Evolutionary conservation across 2,797 vertebrate genomes (phyloP).

Genomic region (Dendrocincla tyrannina): DNA sequence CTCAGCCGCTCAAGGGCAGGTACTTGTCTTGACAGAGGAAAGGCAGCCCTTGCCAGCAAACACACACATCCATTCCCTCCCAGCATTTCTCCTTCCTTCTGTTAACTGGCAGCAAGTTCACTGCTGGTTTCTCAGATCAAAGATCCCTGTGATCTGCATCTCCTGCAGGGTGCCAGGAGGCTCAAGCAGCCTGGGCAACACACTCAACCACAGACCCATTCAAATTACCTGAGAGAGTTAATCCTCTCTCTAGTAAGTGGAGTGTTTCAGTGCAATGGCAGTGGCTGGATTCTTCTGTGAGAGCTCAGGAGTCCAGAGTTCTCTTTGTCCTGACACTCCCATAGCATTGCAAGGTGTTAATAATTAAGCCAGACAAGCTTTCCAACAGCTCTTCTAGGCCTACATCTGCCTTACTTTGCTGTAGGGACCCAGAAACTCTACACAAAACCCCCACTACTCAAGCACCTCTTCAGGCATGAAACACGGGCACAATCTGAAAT

Average conservation of each 20-base stretch:
- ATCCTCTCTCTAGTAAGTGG: neutral
- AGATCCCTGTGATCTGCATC: constrained; percentile 2
- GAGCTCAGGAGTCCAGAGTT: constrained; percentile 70
- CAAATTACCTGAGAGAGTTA: constrained; percentile 14
- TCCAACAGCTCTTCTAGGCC: neutral
- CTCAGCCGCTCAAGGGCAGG: constrained; percentile 16
- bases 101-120: constrained; percentile 12
- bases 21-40: constrained; percentile 14
- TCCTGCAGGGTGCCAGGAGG: neutral
- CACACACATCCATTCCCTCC: neutral
- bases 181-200: neutral
- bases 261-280: neutral
- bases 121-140: constrained; percentile 36
- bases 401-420: neutral
- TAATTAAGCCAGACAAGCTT: constrained; percentile 43
- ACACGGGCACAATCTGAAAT: neutral
- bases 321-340: constrained; percentile 44
- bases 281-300: neutral
- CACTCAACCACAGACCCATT: neutral
- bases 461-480: neutral
- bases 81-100: neutral
- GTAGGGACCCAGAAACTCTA: neutral
- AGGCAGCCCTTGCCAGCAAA: neutral
- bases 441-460: neutral
- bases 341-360: constrained; percentile 47